Base-by-base conservation (phyloP, 37 sponge, comb jelly and placozoan species). In the Chondrosia reniformis region DNA sequence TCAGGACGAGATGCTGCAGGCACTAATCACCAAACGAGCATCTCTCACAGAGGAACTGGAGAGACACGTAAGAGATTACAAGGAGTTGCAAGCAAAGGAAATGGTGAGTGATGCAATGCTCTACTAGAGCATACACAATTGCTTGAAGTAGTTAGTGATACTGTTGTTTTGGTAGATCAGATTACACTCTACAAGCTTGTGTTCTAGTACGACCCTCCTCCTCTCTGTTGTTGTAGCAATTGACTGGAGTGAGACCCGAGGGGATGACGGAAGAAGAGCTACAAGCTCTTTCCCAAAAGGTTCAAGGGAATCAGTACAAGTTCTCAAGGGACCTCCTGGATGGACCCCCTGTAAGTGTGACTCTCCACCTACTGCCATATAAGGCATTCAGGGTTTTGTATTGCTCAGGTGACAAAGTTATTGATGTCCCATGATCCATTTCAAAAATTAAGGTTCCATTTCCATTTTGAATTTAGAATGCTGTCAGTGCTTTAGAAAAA, bases 101-200 rank as follows among this genome's bases (percentile, higher is more conserved):
- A 89, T 89, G 90, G 90, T 89, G 56, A 52, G 80, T 66, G 5
- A n/a, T n/a, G n/a, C n/a, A n/a, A n/a, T n/a, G n/a, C n/a, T n/a
- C n/a, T n/a, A n/a, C n/a, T n/a, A n/a, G n/a, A n/a, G n/a, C n/a
- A n/a, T n/a, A n/a, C n/a, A n/a, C n/a, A n/a, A n/a, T n/a, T n/a
- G n/a, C n/a, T n/a, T n/a, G n/a, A n/a, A n/a, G n/a, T n/a, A n/a
- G n/a, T n/a, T n/a, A n/a, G n/a, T n/a, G n/a, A n/a, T n/a, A n/a
- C 27, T 56, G 7, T 4, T 21, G 66, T 1, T 36, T n/a, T 15
- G 36, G 66, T 64, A 36, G 7, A 4, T 12, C 3, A 21, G 33
- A 2, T 32, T 28, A 32, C 33, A 5, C 33, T 32, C 33, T 64
- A 7, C n/a, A 8, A 25, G 17, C 4, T n/a, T 3, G 25, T 4